Base-by-base conservation (phyloP, 2,113 vertebrate genomes). In the Tonatia bakeri region DNA sequence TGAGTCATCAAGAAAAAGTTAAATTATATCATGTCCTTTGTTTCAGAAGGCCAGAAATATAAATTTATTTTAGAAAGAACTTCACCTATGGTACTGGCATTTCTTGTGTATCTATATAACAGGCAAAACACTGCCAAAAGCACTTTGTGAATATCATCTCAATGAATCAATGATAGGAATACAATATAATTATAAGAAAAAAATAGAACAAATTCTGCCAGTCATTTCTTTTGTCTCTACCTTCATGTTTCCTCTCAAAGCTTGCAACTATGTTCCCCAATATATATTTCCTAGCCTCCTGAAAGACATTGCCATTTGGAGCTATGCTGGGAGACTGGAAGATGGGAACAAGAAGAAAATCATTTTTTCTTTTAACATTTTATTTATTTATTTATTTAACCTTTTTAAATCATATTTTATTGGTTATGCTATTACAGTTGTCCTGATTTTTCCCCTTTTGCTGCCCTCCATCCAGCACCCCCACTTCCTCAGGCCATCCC, bases 41-140 rank as follows among this genome's bases (percentile, higher is more conserved):
- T 96, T 95, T 96, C 56, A 87, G 40, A 95, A 91, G 45, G 15
- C 65, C 94, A 77, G 36, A 56, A 76, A 50, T 91, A 70, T 65
- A 97, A 96, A 69, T 22, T 82, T 52, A 91, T 94, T 95, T 96
- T 69, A 72, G 24, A 54, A 90, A 94, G 45, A 94, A 65, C 50
- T 96, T 95, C 50, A 81, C 80, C 80, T 95, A 77, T 43, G 50
- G 65, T 22, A 70, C 16, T 97, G 90, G 82, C 75, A 91, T 95
- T 96, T 94, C 69, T 38, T 81, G 4, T 94, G 4, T 92, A 70
- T 94, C 64, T 90, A 4, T 91, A 50, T 88, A 92, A 73, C 76
- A 52, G 45, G 31, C 31, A 83, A 92, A 96, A 85, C 59, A 76
- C 24, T 77, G 90, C 59, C 84, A 77, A 80, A 94, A 59, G 87